Evolutionary conservation across 2,888 invertebrate genomes (phyloP), one percentile per base, ranked within the genome.

Genomic region (Syrista parreyssii): DNA sequence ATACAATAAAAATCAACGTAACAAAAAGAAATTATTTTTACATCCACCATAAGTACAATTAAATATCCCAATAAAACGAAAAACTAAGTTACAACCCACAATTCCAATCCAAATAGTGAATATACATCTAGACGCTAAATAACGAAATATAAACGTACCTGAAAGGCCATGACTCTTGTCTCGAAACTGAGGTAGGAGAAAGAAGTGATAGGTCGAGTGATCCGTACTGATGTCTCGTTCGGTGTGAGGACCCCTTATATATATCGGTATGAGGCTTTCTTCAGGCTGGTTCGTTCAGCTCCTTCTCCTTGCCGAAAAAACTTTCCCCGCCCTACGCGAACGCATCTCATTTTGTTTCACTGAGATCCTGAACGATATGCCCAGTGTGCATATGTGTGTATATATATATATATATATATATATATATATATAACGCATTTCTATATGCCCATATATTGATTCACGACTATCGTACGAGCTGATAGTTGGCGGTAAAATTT

Each of bases 321-420:
- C 74, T 73, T 73, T 73, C 74, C 74, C 74, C 74, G 74, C 74
- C 74, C 74, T 73, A 35, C 74, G 33, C 74, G 32, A 73, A 73
- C 36, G 36, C 74, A 35, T 73, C 74, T 73, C 35, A 73, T 73
- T 73, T 35, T 30, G 30, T 34, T 30, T 33, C 35, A 30, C 30
- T 30, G 34, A 30, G 36, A 73, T 34, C 74, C 33, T 33, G 33
- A 73, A 30, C 32, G 74, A 73, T 73, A 33, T 73, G 33, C 40
- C 40, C 23, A 55, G 23, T 6, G 0, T 55, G 40, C 23, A 55
- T 23, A 11, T 35, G 2, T 35, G 2, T 35, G 12, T 12, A 35
- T 55, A 6, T 40, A 4, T 15, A 40, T 55, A 36, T 12, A 35
- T 35, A 36, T 36, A 12, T 4, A 36, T 3, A 12, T 1, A 3